These are phyloP conservation scores for Drosophila mettleri DNA, from an alignment of 2,888 invertebrate genomes.

Conservation along the genomic window DNA sequence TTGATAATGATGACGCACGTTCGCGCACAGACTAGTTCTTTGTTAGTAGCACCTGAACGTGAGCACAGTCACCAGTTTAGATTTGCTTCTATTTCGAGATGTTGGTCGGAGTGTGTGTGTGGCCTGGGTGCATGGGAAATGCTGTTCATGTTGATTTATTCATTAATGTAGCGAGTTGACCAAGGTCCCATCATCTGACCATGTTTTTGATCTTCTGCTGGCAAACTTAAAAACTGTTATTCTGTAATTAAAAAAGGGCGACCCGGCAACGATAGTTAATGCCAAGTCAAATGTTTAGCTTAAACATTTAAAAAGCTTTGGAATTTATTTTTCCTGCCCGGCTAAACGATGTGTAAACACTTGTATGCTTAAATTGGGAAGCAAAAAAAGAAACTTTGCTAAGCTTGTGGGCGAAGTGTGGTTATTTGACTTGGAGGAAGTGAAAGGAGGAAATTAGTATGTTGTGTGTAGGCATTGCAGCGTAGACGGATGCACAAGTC, in stretches of 20 bases:
- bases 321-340: constrained; percentile 36
- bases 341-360: constrained; percentile 35
- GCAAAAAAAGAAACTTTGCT: constrained; percentile 23
- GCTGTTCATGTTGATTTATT: constrained; percentile 70
- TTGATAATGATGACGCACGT: constrained; percentile 57
- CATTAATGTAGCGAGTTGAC: constrained; percentile 57
- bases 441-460: constrained; percentile 19
- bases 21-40: constrained; percentile 51
- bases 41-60: constrained; percentile 56
- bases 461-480: constrained; percentile 26
- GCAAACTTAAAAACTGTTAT: constrained; percentile 12
- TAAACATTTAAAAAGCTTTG: constrained; percentile 47
- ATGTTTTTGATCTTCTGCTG: constrained; percentile 28
- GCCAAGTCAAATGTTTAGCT: constrained; percentile 48
- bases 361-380: constrained; percentile 22
- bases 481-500: constrained; percentile 58
- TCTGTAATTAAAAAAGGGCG: constrained; percentile 31
- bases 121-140: constrained; percentile 29
- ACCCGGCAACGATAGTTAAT: constrained; percentile 24
- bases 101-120: constrained; percentile 1
- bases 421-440: constrained; percentile 16
- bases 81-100: constrained; percentile 22
- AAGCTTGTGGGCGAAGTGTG: constrained; percentile 7
- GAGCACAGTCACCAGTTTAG: constrained; percentile 22
- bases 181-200: constrained; percentile 25